Conservation (phyloP, 1,140 invertebrate species). For the Microplitis mediator region DNA sequence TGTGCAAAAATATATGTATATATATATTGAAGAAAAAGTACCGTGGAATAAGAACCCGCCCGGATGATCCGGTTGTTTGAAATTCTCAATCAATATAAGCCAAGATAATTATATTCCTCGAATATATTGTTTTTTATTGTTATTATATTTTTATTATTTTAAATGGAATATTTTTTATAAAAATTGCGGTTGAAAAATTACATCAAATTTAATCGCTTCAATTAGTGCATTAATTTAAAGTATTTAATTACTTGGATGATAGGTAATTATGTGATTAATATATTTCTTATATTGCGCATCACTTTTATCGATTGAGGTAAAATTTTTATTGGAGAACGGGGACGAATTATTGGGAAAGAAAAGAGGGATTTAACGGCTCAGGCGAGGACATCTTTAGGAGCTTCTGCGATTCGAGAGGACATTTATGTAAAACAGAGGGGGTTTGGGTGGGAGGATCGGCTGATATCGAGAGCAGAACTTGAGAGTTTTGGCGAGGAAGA, state of each 20-base stretch:
- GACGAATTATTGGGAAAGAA: not conserved
- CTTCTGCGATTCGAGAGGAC: slow-evolving; percentile 45
- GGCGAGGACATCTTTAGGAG: slow-evolving; percentile 49
- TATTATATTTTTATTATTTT: not conserved
- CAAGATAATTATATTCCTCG: slow-evolving; percentile 11
- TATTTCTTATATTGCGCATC: not conserved
- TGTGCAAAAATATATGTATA: too few species aligned
- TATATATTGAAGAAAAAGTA: not conserved
- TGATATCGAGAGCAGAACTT: too few species aligned
- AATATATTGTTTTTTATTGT: not conserved
- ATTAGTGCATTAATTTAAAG: not conserved
- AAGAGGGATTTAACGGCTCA: slow-evolving; percentile 37
- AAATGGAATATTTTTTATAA: not conserved
- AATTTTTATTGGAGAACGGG: not conserved
- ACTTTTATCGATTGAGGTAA: not conserved
- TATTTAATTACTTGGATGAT: slow-evolving; percentile 7
- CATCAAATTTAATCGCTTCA: slow-evolving; percentile 4
- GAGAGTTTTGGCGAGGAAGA: not conserved
- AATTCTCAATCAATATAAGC: slow-evolving; percentile 18
- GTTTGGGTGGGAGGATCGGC: slow-evolving; percentile 10
- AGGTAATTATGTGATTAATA: not conserved
- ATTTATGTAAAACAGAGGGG: slow-evolving; percentile 51
- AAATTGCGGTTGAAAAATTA: slow-evolving; percentile 5
- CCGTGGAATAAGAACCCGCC: not conserved
- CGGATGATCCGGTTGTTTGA: slow-evolving; percentile 14